phyloP scores from a whole-genome alignment of 2,113 vertebrate genomes.

The Rhipidura dahli region DNA sequence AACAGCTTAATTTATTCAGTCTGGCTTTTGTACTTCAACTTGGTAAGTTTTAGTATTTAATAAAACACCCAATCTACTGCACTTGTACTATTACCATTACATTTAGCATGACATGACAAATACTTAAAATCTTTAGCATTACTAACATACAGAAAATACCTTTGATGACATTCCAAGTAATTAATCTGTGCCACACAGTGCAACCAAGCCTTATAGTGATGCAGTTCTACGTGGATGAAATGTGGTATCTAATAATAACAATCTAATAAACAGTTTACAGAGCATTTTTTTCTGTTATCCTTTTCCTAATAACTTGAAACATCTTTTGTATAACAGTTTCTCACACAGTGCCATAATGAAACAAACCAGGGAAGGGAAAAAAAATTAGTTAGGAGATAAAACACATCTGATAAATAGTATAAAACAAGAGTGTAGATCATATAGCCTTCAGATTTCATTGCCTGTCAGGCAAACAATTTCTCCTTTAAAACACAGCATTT shows the following conservation, averaged over 20 bases:
- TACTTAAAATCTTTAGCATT: constrained; percentile 31
- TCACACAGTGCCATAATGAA: neutral
- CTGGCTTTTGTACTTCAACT: constrained; percentile 15
- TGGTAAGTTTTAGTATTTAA: neutral
- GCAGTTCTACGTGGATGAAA: neutral
- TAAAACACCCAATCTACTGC: constrained; percentile 17
- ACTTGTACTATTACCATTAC: neutral
- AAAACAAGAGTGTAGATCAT: neutral
- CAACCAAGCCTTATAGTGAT: neutral
- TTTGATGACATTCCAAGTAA: constrained; percentile 48
- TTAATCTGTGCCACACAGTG: constrained; percentile 9
- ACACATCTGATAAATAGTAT: neutral
- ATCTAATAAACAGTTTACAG: neutral
- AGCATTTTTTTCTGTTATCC: neutral
- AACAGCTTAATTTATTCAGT: constrained; percentile 14
- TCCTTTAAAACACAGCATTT: neutral
- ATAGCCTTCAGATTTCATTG: neutral
- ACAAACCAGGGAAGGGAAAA: neutral
- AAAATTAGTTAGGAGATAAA: neutral
- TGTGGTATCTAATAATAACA: neutral
- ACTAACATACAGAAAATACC: constrained; percentile 7
- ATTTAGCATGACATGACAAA: constrained; percentile 33
- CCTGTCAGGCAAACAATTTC: neutral
- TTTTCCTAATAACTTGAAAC: neutral
- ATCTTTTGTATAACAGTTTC: neutral